Evolutionary conservation across 2,888 invertebrate genomes (phyloP), one percentile per base, ranked within the genome.

Genomic region (Diaperis boleti): DNA sequence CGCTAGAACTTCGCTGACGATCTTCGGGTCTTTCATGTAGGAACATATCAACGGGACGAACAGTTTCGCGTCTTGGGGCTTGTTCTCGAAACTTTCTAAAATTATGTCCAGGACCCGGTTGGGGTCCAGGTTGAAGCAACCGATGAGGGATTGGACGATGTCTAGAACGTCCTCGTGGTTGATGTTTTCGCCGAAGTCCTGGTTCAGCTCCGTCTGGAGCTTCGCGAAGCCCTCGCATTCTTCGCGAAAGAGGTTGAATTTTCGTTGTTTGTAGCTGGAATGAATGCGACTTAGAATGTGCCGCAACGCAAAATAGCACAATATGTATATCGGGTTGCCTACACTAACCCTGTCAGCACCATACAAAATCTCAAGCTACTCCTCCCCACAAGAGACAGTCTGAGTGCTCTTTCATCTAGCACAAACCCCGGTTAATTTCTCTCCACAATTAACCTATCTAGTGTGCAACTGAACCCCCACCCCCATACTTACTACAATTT

Each of bases 171-270:
- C 86, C 74, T 87, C 87, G 71, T 90, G 87, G 66, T 88, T 87
- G 55, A 86, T 85, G 69, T 86, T 80, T 75, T 86, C 86, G 59
- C 85, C 86, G 68, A 88, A 85, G 74, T 93, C 92, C 81, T 95
- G 94, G 85, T 94, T 95, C 63, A 99, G 83, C 84, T 98, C 98
- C 11, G 95, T 92, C 60, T 97, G 90, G 41, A 98, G 85, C 82
- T 99, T 99, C 1, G 98, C 93, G 84, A 96, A 99, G 3, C 99
- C 99, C 85, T 99, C 99, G 83, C 94, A 96, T 84, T 99, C 99
- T 84, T 99, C 99, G 55, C 99, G 88, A 78, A 98, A 92, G 74
- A 99, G 86, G 84, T 99, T 99, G 82, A 98, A 99, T 78, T 99
- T 98, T 74, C 97, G 91, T 82, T 99, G 99, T 81, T 99, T 99